Evolutionary conservation across 1,140 invertebrate species (phyloP).

Genomic region (Spodoptera frugiperda): DNA sequence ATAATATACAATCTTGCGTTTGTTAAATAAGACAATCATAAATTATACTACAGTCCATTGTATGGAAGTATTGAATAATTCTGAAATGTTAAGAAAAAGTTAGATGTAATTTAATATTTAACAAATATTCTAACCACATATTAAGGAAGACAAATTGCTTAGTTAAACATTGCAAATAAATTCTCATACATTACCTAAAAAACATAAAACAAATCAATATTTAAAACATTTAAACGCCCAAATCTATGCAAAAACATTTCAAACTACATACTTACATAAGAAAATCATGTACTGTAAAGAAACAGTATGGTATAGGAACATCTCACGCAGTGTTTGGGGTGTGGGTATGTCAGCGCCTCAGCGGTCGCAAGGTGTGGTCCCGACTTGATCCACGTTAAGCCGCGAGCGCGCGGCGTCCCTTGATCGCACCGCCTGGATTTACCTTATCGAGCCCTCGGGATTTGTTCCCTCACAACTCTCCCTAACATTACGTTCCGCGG

Average conservation of each 20-base stretch:
- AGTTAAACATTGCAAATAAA: too few relatives aligned
- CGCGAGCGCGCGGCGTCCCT: conserved; percentile 62
- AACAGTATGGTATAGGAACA: neutral
- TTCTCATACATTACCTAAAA: too few relatives aligned
- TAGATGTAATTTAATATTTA: too few relatives aligned
- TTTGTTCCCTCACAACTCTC: conserved; percentile 52
- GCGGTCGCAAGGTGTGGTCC: conserved; percentile 72
- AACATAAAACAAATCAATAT: too few relatives aligned
- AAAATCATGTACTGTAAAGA: neutral
- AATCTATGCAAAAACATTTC: too few relatives aligned
- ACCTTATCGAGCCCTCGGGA: conserved; percentile 75
- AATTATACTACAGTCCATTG: too few relatives aligned
- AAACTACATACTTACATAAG: too few relatives aligned
- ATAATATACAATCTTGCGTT: conserved; percentile 2
- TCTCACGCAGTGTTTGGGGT: neutral
- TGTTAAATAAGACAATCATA: neutral
- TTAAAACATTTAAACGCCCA: too few relatives aligned
- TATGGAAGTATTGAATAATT: too few relatives aligned
- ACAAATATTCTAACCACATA: too few relatives aligned
- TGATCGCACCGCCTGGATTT: conserved; percentile 66
- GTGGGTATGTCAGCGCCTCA: neutral
- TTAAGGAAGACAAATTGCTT: too few relatives aligned
- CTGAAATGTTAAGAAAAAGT: too few relatives aligned
- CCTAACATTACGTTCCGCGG: conserved; percentile 42
- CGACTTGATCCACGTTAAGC: conserved; percentile 65